These are phyloP conservation scores for Cyanoliseus patagonus DNA, from an alignment of 2,113 vertebrate genomes.

Conservation along the genomic window DNA sequence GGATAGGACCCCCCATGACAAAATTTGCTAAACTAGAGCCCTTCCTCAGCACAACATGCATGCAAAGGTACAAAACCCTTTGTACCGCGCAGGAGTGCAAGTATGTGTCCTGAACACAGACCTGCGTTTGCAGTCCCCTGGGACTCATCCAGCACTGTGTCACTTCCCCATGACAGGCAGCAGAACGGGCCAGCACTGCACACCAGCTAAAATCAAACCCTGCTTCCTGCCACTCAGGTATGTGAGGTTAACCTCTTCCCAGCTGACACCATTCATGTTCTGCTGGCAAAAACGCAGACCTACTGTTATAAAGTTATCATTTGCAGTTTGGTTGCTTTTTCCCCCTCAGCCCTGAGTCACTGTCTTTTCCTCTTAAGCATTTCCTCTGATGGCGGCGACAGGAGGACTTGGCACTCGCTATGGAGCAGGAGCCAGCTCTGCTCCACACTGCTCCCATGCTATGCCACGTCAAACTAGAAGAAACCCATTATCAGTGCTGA, in stretches of 20 bases:
- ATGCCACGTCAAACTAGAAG: neutral
- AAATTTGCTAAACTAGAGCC: neutral
- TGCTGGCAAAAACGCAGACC: neutral
- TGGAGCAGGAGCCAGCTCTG: neutral
- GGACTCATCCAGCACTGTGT: neutral
- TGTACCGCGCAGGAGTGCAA: neutral
- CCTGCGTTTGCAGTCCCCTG: too few relatives aligned
- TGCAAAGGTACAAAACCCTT: neutral
- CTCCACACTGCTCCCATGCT: neutral
- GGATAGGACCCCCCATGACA: neutral
- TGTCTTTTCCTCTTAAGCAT: neutral
- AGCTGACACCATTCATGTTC: neutral
- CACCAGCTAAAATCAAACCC: neutral
- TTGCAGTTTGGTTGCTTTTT: neutral
- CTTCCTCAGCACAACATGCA: neutral
- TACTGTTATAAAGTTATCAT: neutral
- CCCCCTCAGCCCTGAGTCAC: too few relatives aligned
- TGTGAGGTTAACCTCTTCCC: neutral
- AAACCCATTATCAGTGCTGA: neutral
- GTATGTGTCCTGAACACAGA: neutral
- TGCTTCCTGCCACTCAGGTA: rapidly evolving
- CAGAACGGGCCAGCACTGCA: neutral
- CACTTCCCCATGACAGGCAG: neutral
- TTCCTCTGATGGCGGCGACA: rapidly evolving
- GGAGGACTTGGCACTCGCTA: neutral